phyloP scores from a whole-genome alignment of 2,113 vertebrate species.

The Erythrolamprus reginae region DNA sequence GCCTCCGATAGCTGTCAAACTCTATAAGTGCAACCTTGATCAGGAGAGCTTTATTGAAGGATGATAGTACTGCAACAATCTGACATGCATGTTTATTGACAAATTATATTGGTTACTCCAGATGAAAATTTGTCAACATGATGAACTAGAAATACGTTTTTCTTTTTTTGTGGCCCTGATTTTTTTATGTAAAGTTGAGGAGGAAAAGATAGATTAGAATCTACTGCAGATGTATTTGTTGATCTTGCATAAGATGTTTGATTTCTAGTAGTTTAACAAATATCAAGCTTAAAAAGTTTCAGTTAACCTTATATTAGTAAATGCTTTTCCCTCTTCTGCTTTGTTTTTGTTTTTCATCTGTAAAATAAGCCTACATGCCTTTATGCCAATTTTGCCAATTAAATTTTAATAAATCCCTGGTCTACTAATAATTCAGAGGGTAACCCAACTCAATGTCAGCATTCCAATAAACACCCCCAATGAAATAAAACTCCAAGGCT shows the following conservation, averaged over 20 bases:
- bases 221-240: not conserved
- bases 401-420: not conserved
- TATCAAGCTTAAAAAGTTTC: not conserved
- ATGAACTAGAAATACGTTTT: not conserved
- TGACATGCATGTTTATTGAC: not conserved
- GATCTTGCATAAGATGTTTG: not conserved
- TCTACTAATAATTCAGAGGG: not conserved
- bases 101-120: not conserved
- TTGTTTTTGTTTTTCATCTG: not conserved
- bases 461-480: too few species aligned
- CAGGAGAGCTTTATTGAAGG: not conserved
- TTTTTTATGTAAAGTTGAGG: not conserved
- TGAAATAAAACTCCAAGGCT: too few species aligned
- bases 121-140: not conserved
- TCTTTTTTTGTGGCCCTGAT: not conserved
- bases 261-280: not conserved
- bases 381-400: not conserved
- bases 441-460: not conserved
- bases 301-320: not conserved
- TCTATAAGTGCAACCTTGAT: not conserved
- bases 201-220: not conserved
- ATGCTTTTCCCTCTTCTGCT: too few species aligned
- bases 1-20: not conserved
- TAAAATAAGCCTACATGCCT: not conserved
- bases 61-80: not conserved